Percentiles rank a stretch among this genome's conserved stretches.
These are phyloP conservation scores for Nipponia nippon DNA, from an alignment of 2,113 vertebrate genomes.

Conservation along the genomic window DNA sequence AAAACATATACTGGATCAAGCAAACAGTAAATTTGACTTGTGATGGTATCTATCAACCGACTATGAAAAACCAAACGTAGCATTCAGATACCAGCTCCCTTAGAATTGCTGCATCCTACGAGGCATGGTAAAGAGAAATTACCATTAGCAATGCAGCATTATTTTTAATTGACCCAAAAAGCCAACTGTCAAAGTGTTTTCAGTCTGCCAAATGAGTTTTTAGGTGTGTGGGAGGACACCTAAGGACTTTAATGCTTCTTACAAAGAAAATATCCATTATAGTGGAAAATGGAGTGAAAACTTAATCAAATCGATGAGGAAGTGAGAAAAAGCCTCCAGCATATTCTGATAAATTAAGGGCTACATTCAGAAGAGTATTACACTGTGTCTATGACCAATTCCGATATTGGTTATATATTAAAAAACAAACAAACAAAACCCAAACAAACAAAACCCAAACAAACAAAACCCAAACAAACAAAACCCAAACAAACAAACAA, in stretches of 20 bases:
- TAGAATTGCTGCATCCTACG: neutral
- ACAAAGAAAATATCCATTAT: neutral
- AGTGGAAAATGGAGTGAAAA: neutral
- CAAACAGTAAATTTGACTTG: neutral
- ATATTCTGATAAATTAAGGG: neutral
- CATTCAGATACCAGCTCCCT: neutral
- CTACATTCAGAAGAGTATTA: neutral
- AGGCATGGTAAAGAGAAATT: neutral
- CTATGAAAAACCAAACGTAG: fast-evolving
- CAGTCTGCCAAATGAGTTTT: conserved; percentile 4
- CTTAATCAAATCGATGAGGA: neutral
- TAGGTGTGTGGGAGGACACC: neutral
- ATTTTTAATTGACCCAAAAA: conserved; percentile 46
- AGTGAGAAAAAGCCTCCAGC: neutral
- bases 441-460: neutral
- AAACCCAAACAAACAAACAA: neutral
- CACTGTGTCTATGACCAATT: neutral
- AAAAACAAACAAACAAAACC: neutral
- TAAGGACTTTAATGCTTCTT: neutral
- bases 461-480: too few relatives aligned
- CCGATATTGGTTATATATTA: neutral
- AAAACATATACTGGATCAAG: neutral
- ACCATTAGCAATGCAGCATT: neutral
- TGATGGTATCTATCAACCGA: neutral
- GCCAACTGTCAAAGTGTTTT: conserved; percentile 7